phyloP scores from a whole-genome alignment of 2,113 vertebrate species.

The Stictonetta naevosa region DNA sequence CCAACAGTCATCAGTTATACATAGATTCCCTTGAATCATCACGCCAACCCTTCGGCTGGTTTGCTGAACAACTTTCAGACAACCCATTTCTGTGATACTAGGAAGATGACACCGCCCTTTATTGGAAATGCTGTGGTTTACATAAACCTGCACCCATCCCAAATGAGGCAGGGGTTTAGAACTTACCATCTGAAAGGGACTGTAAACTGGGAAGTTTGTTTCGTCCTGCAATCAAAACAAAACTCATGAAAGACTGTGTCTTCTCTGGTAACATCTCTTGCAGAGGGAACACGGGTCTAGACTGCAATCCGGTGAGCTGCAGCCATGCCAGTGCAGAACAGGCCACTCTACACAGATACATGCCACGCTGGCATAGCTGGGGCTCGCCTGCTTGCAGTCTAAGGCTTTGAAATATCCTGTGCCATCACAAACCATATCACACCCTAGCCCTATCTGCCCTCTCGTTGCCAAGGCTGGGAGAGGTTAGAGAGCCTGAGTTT shows the following conservation, averaged over 20 bases:
- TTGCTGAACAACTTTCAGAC: neutral
- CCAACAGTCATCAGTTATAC: neutral
- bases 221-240: constrained; percentile 79
- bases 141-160: neutral
- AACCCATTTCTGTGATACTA: neutral
- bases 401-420: neutral
- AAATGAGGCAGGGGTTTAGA: neutral
- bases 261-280: neutral
- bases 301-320: neutral
- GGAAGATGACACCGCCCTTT: neutral
- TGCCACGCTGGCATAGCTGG: neutral
- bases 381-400: neutral
- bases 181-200: constrained; percentile 88
- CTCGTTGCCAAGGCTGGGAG: neutral
- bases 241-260: neutral
- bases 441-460: neutral
- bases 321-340: neutral
- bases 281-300: neutral
- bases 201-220: constrained; percentile 83
- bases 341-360: neutral
- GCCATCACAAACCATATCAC: neutral
- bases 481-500: neutral
- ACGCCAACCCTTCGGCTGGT: neutral
- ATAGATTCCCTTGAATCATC: neutral
- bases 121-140: neutral